These are phyloP conservation scores for Agrochola litura DNA, from an alignment of 2,888 invertebrate genomes.

Conservation along the genomic window DNA sequence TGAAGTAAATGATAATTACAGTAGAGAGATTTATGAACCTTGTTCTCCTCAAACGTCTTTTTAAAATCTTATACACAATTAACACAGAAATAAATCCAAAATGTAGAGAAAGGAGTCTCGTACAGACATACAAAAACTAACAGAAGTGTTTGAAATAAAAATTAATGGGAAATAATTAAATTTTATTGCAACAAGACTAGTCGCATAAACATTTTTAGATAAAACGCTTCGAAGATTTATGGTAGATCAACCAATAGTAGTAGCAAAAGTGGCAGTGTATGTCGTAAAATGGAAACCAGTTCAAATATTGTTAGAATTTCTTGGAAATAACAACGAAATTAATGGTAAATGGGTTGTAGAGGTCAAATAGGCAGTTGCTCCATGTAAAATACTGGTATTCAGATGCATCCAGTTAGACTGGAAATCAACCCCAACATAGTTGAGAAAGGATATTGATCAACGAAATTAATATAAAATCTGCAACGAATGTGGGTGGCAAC, in stretches of 20 bases:
- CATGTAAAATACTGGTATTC: not conserved
- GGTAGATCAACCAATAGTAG: constrained; percentile 43
- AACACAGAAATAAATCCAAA: constrained; percentile 16
- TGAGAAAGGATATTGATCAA: not conserved
- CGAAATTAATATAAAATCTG: not conserved
- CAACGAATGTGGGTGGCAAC: not conserved
- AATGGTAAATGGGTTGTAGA: constrained; percentile 1
- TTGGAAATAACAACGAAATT: constrained; percentile 48
- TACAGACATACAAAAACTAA: constrained; percentile 38
- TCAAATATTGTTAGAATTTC: constrained; percentile 47
- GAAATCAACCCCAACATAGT: not conserved
- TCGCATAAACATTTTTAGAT: constrained; percentile 55
- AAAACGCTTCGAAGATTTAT: constrained; percentile 60
- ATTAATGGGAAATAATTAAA: constrained; percentile 63
- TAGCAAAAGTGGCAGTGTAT: constrained; percentile 34
- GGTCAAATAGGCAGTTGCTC: constrained; percentile 8
- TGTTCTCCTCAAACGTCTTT: not conserved
- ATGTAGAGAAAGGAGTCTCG: constrained; percentile 16
- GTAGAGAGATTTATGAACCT: not conserved
- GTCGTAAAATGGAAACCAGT: constrained; percentile 61
- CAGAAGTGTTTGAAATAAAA: constrained; percentile 58
- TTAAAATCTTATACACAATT: constrained; percentile 19
- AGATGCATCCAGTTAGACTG: not conserved
- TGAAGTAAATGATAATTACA: constrained; percentile 19
- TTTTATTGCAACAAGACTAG: constrained; percentile 58